A percentile compares a stretch with the other conserved stretches of the same genome.
phyloP scores from a whole-genome alignment of 2,797 vertebrate species.

The Melopsittacus undulatus region DNA sequence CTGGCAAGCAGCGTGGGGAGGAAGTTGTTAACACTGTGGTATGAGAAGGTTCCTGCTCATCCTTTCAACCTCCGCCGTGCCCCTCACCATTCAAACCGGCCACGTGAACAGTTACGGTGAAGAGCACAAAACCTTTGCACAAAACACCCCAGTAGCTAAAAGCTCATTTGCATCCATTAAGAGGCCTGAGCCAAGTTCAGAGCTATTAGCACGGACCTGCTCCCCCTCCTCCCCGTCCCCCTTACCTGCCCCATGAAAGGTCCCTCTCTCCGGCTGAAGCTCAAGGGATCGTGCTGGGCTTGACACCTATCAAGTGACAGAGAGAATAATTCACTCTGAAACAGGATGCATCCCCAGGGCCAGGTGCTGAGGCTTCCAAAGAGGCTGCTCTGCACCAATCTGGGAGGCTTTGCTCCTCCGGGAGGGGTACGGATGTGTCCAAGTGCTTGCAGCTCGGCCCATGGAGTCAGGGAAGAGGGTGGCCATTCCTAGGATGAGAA shows the following conservation, averaged over 20 bases:
- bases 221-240: background rate
- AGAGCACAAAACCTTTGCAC: background rate
- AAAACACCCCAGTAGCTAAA: background rate
- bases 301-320: constrained; percentile 17
- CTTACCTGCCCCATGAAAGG: background rate
- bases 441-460: rapidly evolving
- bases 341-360: constrained; percentile 50
- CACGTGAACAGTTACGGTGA: background rate
- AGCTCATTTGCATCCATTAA: constrained; percentile 24
- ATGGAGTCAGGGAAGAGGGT: rapidly evolving
- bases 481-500: rapidly evolving
- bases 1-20: background rate
- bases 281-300: background rate
- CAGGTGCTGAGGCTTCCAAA: background rate
- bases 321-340: constrained; percentile 6
- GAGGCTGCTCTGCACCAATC: background rate
- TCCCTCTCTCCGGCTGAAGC: background rate
- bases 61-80: background rate
- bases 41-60: background rate
- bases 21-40: background rate
- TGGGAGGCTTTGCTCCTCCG: rapidly evolving
- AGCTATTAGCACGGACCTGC: background rate
- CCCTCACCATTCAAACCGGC: background rate
- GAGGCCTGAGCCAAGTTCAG: background rate
- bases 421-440: rapidly evolving